Conservation (phyloP, 2,888 invertebrate genomes). For the Drosophila recens region DNA sequence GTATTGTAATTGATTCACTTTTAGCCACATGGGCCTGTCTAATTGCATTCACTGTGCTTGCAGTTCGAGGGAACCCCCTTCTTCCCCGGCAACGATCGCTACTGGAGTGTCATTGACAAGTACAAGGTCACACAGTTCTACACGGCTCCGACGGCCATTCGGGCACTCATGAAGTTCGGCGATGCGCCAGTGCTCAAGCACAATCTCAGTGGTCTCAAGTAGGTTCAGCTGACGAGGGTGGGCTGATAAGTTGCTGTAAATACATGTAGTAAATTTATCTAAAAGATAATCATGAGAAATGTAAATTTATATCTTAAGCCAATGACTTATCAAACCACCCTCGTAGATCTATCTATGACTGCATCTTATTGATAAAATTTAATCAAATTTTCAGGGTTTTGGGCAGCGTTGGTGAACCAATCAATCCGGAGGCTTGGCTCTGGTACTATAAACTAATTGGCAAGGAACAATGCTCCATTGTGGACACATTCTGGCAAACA, state of each 20-base stretch:
- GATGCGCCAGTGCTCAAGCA: slow-evolving; percentile 93
- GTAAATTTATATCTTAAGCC: too few relatives aligned
- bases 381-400: slow-evolving; percentile 89
- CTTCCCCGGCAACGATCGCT: slow-evolving; percentile 96
- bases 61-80: slow-evolving; percentile 99
- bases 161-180: slow-evolving; percentile 97
- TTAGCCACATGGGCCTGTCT: background rate
- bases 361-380: background rate
- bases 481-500: slow-evolving; percentile 99
- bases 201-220: slow-evolving; percentile 84
- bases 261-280: too few relatives aligned
- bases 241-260: background rate
- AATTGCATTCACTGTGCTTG: slow-evolving; percentile 52
- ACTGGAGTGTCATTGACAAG: slow-evolving; percentile 96
- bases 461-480: slow-evolving; percentile 93
- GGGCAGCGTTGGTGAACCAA: slow-evolving; percentile 99
- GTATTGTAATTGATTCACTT: slow-evolving; percentile 62
- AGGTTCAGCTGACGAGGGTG: slow-evolving; percentile 39
- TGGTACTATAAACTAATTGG: slow-evolving; percentile 97
- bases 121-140: slow-evolving; percentile 98
- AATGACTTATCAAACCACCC: background rate
- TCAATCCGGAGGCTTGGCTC: slow-evolving; percentile 98
- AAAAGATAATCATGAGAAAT: too few relatives aligned
- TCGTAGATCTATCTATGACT: background rate
- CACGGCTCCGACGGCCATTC: slow-evolving; percentile 98